These are phyloP conservation scores for Andrena flavipes DNA, from an alignment of 2,888 invertebrate species.

Conservation along the genomic window DNA sequence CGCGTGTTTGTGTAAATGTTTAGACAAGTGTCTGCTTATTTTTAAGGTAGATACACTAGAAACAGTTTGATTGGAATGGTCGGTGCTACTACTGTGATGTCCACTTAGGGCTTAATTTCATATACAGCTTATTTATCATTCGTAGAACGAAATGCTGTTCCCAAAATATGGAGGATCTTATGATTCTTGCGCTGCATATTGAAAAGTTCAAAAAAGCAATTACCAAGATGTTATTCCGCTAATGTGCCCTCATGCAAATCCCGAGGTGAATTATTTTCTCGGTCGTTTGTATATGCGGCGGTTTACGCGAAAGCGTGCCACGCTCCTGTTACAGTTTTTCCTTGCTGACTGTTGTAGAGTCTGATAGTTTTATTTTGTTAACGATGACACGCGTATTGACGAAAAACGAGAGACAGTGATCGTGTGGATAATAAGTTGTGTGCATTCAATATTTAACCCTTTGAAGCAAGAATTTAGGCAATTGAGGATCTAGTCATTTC, in stretches of 20 bases:
- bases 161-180: too few relatives aligned
- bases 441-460: conserved; percentile 56
- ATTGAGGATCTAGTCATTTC: conserved; percentile 8
- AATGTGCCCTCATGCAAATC: conserved; percentile 6
- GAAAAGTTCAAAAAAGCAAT: conserved; percentile 1
- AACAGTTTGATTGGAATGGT: not conserved
- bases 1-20: not conserved
- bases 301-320: conserved; percentile 39
- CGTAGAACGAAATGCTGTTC: too few relatives aligned
- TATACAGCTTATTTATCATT: too few relatives aligned
- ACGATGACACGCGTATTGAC: conserved; percentile 53
- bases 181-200: too few relatives aligned
- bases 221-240: conserved; percentile 9
- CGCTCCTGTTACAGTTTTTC: conserved; percentile 75
- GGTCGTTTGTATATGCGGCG: conserved; percentile 50
- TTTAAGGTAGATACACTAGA: not conserved
- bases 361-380: conserved; percentile 83
- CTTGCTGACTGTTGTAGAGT: conserved; percentile 84
- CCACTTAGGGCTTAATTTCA: too few relatives aligned
- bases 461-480: conserved; percentile 56
- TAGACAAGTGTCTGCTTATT: not conserved
- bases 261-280: conserved; percentile 52
- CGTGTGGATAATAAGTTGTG: conserved; percentile 23
- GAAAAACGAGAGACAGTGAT: conserved; percentile 31
- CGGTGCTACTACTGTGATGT: too few relatives aligned